These are phyloP conservation scores for Macrophya alboannulata DNA, from an alignment of 2,888 invertebrate genomes.

Conservation along the genomic window DNA sequence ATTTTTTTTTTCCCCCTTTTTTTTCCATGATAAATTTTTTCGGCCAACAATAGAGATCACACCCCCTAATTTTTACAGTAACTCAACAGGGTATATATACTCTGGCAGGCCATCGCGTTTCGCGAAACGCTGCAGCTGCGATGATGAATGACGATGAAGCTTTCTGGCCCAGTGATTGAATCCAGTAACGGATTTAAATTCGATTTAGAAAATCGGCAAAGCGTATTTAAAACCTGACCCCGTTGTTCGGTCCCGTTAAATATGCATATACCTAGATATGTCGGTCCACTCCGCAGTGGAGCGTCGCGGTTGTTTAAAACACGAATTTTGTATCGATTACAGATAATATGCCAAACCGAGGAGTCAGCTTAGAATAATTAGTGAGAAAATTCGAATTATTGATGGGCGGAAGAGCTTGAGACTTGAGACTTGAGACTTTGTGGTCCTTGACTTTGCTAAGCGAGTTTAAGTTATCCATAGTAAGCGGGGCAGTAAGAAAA, in stretches of 20 bases:
- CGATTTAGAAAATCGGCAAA: not conserved
- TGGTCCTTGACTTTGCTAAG: conserved; percentile 25
- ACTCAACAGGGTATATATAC: not conserved
- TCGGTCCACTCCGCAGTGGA: not conserved
- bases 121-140: not conserved
- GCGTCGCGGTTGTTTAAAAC: not conserved
- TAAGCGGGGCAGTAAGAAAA: not conserved
- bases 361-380: not conserved
- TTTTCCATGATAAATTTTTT: too few relatives aligned
- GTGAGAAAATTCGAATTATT: conserved; percentile 27
- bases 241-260: not conserved
- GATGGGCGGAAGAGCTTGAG: not conserved
- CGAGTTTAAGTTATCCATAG: not conserved
- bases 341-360: not conserved
- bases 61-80: not conserved
- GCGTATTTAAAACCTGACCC: not conserved
- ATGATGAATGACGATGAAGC: conserved; percentile 36
- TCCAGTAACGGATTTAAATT: conserved; percentile 32
- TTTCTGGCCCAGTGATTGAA: not conserved
- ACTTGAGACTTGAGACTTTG: not conserved
- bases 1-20: too few relatives aligned
- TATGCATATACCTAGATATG: not conserved
- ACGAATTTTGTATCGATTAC: conserved; percentile 6
- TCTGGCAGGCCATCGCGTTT: not conserved
- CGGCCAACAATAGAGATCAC: not conserved